Base-by-base conservation (phyloP, 1,140 invertebrate species). In the Acyrthosiphon pisum region DNA sequence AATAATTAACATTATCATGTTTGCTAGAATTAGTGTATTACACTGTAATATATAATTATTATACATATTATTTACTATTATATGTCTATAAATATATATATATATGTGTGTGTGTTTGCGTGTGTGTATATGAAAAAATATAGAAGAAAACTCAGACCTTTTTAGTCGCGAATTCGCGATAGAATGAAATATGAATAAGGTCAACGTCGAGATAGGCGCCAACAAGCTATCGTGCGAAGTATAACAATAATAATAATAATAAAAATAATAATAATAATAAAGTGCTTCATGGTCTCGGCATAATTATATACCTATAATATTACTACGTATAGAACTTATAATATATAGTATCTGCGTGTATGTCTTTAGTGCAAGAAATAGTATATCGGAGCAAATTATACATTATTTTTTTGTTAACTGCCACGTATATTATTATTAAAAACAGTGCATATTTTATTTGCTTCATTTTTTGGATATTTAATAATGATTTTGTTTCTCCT, bases 131-230 rank as follows among this genome's bases (percentile, higher is more conserved):
- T 53, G 20, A 22, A 53, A 53, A 53, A 6, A n/a, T 18, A n/a
- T 76, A 76, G 60, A 76, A 76, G 60, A n/a, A 1, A 76, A 76
- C n/a, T 76, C 60, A 18, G 14, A 76, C 30, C 60, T 35, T 76
- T 76, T 76, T 76, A 76, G 60, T 76, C 60, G 60, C 60, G 60
- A 76, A 76, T 76, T 76, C n/a, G 0, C 60, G 14, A 76, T 76
- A 18, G 60, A 76, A 76, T 76, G 60, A 76, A 76, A n/a, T 76
- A 76, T 76, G 60, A 76, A 76, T 76, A 76, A 76, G 60, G 60
- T 76, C 60, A 76, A 35, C 60, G 60, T 18, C 60, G 6, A 76
- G 60, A 76, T 76, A 76, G 60, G 60, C 60, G 60, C 60, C 60
- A 76, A 76, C 60, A 4, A 41, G 41, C 41, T 76, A 76, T 76